These are phyloP conservation scores for Pelecanoides urinatrix DNA, from an alignment of 2,113 vertebrate genomes.

Conservation along the genomic window DNA sequence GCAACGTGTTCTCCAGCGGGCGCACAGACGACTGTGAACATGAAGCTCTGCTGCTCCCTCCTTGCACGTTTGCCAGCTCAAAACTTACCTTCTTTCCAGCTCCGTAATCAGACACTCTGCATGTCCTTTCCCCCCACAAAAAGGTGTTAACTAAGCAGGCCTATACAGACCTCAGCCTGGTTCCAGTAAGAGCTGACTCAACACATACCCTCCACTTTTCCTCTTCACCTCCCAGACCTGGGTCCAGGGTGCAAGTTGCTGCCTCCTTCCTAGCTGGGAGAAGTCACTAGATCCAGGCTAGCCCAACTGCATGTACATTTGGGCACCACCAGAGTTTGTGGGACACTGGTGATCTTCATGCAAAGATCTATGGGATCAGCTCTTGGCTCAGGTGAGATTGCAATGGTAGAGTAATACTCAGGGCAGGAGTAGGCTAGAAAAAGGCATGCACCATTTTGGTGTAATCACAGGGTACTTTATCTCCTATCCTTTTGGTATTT, in stretches of 20 bases:
- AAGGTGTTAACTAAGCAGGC: background rate
- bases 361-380: background rate
- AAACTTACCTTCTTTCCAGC: background rate
- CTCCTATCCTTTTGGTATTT: background rate
- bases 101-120: background rate
- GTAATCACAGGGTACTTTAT: background rate
- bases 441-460: background rate
- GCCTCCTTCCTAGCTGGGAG: background rate
- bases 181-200: background rate
- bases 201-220: background rate
- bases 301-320: background rate
- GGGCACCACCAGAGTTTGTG: background rate
- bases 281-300: background rate
- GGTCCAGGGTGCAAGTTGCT: background rate
- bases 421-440: background rate
- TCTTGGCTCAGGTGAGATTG: background rate
- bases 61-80: background rate
- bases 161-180: background rate
- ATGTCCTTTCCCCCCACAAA: background rate
- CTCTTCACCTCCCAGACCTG: background rate
- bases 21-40: fast-evolving
- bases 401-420: background rate
- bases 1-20: background rate
- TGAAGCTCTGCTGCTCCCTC: background rate
- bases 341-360: background rate